Conservation (phyloP, 1,140 invertebrate genomes). For the Caenorhabditis inopinata region DNA sequence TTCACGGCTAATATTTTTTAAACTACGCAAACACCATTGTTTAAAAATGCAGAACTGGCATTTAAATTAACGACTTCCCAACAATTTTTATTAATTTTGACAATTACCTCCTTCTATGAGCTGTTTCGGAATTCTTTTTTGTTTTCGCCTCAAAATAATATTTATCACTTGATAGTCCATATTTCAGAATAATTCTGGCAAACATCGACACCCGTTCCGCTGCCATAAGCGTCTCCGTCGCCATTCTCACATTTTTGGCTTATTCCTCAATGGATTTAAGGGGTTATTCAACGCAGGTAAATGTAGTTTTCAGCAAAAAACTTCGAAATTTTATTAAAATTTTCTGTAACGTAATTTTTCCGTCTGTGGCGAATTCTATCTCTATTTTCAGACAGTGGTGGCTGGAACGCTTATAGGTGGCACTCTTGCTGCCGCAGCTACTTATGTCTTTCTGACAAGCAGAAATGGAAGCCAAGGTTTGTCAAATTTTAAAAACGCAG, state of each 20-base stretch:
- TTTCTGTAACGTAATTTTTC: too few relatives aligned
- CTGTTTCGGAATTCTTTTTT: too few relatives aligned
- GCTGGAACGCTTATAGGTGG: conserved; percentile 37
- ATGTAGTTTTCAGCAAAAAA: too few relatives aligned
- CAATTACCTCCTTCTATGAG: not conserved
- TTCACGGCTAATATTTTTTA: not conserved
- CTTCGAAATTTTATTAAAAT: too few relatives aligned
- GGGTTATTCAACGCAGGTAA: not conserved
- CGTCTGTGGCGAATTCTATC: not conserved
- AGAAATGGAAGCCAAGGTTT: not conserved
- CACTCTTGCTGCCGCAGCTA: conserved; percentile 30
- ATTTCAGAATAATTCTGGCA: conserved; percentile 10
- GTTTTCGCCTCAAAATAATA: not conserved
- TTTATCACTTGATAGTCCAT: not conserved
- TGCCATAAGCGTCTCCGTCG: not conserved
- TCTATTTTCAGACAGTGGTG: conserved; percentile 15
- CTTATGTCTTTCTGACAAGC: conserved; percentile 35
- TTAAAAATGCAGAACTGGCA: not conserved
- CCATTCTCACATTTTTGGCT: not conserved
- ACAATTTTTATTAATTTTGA: not conserved
- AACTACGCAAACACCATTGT: not conserved
- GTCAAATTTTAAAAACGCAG: too few relatives aligned
- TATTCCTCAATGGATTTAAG: not conserved
- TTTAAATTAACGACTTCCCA: not conserved
- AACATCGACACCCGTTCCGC: not conserved